Percentiles rank a stretch among this genome's conserved stretches.
Evolutionary conservation across 2,113 vertebrate genomes (phyloP).

Genomic region (Nerophis lumbriciformis): DNA sequence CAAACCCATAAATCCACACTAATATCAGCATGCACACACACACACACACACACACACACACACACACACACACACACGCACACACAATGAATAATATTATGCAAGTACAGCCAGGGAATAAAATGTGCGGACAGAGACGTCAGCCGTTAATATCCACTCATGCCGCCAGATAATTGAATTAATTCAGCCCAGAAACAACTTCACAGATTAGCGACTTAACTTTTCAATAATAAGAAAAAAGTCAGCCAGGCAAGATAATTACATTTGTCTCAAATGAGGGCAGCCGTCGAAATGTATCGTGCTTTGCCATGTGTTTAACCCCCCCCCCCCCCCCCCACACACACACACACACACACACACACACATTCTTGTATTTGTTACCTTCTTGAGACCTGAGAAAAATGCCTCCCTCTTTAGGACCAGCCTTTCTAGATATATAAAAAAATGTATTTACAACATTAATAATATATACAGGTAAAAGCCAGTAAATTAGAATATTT

Average conservation of each 20-base stretch:
- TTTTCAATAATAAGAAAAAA: constrained; percentile 70
- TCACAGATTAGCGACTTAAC: constrained; percentile 70
- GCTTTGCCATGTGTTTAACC: constrained; percentile 24
- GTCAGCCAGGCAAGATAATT: constrained; percentile 62
- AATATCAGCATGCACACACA: constrained; percentile 31
- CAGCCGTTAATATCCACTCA: constrained; percentile 56
- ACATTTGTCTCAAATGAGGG: constrained; percentile 69
- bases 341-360: constrained; percentile 11
- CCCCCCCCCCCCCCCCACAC: constrained; percentile 26
- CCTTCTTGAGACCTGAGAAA: too few species aligned
- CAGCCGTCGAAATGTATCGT: constrained; percentile 61
- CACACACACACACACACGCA: constrained; percentile 21
- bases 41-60: constrained; percentile 20
- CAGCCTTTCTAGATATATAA: too few species aligned
- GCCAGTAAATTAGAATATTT: too few species aligned
- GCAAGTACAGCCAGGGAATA: constrained; percentile 9
- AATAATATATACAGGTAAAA: too few species aligned
- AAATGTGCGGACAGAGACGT: constrained; percentile 29
- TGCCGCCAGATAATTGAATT: constrained; percentile 66
- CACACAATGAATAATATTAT: constrained; percentile 11
- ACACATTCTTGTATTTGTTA: background rate
- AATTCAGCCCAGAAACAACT: constrained; percentile 66
- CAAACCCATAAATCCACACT: constrained; percentile 23
- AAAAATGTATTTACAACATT: too few species aligned
- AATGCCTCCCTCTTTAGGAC: too few species aligned